A percentile compares a stretch with the other conserved stretches of the same genome.
These are phyloP conservation scores for Paralinhomoeus sp. DNA, from an alignment of 2,888 invertebrate species.

Conservation along the genomic window DNA sequence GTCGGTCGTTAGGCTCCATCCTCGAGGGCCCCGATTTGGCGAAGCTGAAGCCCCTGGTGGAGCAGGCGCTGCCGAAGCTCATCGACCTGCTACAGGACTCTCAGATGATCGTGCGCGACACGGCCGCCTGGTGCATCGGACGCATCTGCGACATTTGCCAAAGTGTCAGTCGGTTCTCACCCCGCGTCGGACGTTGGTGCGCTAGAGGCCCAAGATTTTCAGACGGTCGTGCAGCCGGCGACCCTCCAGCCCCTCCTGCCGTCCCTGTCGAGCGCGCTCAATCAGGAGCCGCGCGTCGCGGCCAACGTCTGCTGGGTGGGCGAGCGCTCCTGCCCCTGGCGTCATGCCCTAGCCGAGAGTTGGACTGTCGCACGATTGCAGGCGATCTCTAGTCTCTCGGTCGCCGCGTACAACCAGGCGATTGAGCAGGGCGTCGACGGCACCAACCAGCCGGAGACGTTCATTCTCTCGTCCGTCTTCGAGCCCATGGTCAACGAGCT, in stretches of 20 bases:
- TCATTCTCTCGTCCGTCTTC: constrained; percentile 74
- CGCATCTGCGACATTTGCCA: constrained; percentile 61
- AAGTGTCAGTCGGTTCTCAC: constrained; percentile 7
- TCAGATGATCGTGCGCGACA: constrained; percentile 65
- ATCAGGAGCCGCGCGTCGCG: constrained; percentile 81
- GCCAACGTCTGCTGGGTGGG: constrained; percentile 88
- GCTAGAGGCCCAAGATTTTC: constrained; percentile 49
- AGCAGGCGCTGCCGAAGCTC: constrained; percentile 83
- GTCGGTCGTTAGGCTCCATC: constrained; percentile 38
- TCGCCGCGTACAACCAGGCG: constrained; percentile 71
- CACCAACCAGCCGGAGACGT: constrained; percentile 47
- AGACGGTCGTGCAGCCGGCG: constrained; percentile 62
- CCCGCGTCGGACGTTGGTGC: constrained; percentile 24
- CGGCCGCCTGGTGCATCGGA: constrained; percentile 93
- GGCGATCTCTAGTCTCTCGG: constrained; percentile 77
- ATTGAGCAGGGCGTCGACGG: constrained; percentile 36
- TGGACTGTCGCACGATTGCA: constrained; percentile 19
- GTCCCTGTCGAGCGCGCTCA: constrained; percentile 43
- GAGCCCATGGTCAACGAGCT: constrained; percentile 72
- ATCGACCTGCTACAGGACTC: constrained; percentile 80
- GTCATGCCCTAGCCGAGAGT: constrained; percentile 38
- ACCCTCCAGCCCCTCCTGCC: constrained; percentile 45
- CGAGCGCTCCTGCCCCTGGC: neutral
- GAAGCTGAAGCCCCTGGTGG: constrained; percentile 71
- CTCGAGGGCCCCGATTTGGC: constrained; percentile 66